These are phyloP conservation scores for Gobionotothen gibberifrons DNA, from an alignment of 2,797 vertebrate genomes.

Conservation along the genomic window DNA sequence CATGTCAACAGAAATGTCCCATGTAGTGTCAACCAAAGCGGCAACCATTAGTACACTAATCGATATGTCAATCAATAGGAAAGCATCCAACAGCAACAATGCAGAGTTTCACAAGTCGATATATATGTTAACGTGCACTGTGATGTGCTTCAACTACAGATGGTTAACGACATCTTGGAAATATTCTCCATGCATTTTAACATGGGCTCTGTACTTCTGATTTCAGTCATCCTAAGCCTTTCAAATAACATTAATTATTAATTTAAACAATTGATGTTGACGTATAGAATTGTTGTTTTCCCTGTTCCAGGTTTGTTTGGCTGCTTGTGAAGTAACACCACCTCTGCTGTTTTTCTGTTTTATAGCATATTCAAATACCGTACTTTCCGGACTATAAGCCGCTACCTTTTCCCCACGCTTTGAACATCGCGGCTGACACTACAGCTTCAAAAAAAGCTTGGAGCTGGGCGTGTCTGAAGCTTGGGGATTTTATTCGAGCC, in stretches of 20 bases:
- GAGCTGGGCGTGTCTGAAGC: too few species aligned
- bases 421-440: too few species aligned
- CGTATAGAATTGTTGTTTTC: background rate
- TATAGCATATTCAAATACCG: constrained; percentile 52
- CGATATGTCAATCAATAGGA: too few species aligned
- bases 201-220: constrained; percentile 25
- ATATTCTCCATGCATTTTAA: constrained; percentile 19
- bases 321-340: too few species aligned
- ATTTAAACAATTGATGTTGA: constrained; percentile 45
- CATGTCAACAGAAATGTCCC: constrained; percentile 1
- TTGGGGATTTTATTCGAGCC: too few species aligned
- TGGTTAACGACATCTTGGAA: constrained; percentile 18
- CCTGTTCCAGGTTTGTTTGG: constrained; percentile 39
- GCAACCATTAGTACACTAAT: too few species aligned
- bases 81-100: background rate
- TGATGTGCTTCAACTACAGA: constrained; percentile 76
- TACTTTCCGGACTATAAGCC: too few species aligned
- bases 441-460: too few species aligned
- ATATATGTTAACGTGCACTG: constrained; percentile 23
- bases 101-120: constrained; percentile 1
- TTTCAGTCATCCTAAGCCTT: constrained; percentile 35
- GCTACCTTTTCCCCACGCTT: too few species aligned
- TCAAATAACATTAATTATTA: background rate
- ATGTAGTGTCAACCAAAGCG: background rate
- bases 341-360: constrained; percentile 15